phyloP scores from a whole-genome alignment of 2,888 invertebrate genomes.

The Heteromyza rotundicornis region DNA sequence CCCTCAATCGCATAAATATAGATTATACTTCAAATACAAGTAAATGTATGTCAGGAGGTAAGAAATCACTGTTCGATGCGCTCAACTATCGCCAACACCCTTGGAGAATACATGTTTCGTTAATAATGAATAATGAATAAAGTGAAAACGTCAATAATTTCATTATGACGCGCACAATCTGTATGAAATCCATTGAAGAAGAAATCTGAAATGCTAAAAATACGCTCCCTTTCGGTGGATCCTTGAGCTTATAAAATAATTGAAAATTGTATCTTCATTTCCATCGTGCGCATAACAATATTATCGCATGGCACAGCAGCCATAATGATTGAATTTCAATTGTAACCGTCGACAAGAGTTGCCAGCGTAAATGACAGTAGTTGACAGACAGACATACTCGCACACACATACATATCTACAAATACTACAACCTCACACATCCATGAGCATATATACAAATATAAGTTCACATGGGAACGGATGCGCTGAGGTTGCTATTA shows the following conservation, averaged over 20 bases:
- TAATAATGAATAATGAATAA: too few relatives aligned
- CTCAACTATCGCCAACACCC: too few relatives aligned
- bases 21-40: too few relatives aligned
- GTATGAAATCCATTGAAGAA: not conserved
- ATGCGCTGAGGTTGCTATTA: not conserved
- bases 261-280: slow-evolving; percentile 11
- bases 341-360: slow-evolving; percentile 8
- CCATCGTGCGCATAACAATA: slow-evolving; percentile 1
- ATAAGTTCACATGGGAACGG: not conserved
- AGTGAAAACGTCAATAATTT: not conserved
- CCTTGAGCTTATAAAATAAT: slow-evolving; percentile 7
- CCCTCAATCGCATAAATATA: too few relatives aligned
- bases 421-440: not conserved
- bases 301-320: not conserved
- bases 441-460: too few relatives aligned
- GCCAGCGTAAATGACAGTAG: slow-evolving; percentile 2
- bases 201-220: not conserved
- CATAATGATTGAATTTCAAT: slow-evolving; percentile 20
- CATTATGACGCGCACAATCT: not conserved
- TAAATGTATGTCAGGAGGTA: too few relatives aligned
- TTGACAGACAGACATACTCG: slow-evolving; percentile 9
- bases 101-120: too few relatives aligned
- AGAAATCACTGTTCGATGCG: too few relatives aligned
- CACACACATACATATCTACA: not conserved
- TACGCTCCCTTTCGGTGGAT: not conserved